These are phyloP conservation scores for rat (Rattus norvegicus) DNA, from an alignment of 2,113 vertebrate genomes.

Conservation along the genomic window GRCr8 NC_086033.1:77577001-77577500, in stretches of 20 bases:
- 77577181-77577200: neutral
- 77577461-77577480: too few species aligned
- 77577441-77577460: too few species aligned
- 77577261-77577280: neutral
- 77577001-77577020: neutral
- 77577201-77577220: neutral
- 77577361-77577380: neutral
- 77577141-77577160: neutral
- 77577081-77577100: neutral
- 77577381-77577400: neutral
- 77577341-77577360: neutral
- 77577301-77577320: neutral
- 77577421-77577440: neutral
- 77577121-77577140: neutral
- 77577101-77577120: neutral
- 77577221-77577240: neutral
- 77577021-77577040: neutral
- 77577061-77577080: neutral
- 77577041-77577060: slow-evolving; percentile 11
- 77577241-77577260: neutral
- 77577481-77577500: too few species aligned
- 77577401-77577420: neutral
- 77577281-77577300: neutral
- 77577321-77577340: neutral
- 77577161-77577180: neutral